Percentiles rank a stretch among this genome's conserved stretches.
Evolutionary conservation across 2,113 vertebrate genomes (phyloP).

Genomic region (Pituophis catenifer): DNA sequence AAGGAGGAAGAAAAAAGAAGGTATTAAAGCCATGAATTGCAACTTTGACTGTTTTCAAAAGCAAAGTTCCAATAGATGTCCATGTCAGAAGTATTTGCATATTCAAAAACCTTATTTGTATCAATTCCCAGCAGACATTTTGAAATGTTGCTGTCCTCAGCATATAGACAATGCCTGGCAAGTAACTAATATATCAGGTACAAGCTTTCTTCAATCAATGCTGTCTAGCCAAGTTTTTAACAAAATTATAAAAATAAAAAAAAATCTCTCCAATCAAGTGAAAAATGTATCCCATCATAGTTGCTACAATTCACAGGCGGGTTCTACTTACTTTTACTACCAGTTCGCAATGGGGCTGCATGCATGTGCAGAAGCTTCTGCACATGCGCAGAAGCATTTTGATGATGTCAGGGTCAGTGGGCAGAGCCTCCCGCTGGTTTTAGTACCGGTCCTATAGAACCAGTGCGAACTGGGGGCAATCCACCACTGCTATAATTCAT

Average conservation of each 20-base stretch:
- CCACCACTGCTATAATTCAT: neutral
- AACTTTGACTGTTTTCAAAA: neutral
- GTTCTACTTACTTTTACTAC: too few relatives aligned
- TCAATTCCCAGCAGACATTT: slow-evolving; percentile 19
- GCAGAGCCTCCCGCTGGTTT: too few relatives aligned
- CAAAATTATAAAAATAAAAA: slow-evolving; percentile 30
- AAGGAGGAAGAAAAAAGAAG: neutral
- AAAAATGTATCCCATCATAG: neutral
- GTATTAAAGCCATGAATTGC: neutral
- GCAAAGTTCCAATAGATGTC: neutral
- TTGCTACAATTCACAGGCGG: neutral
- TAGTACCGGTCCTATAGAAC: too few relatives aligned
- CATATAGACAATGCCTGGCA: slow-evolving; percentile 3
- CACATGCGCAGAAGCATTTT: too few relatives aligned
- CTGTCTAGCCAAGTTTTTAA: slow-evolving; percentile 18
- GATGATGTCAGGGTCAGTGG: too few relatives aligned
- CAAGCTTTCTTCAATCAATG: slow-evolving; percentile 13
- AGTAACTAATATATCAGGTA: slow-evolving; percentile 24
- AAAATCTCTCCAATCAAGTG: slow-evolving; percentile 3
- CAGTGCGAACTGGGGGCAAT: too few relatives aligned
- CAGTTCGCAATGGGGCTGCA: too few relatives aligned
- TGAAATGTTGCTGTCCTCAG: slow-evolving; percentile 10
- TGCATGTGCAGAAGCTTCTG: too few relatives aligned
- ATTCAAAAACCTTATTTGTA: neutral
- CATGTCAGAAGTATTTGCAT: neutral